A percentile compares a stretch with the other conserved stretches of the same genome.
Evolutionary conservation across 2,113 vertebrate genomes (phyloP).

Genomic region (Embiotoca jacksoni): DNA sequence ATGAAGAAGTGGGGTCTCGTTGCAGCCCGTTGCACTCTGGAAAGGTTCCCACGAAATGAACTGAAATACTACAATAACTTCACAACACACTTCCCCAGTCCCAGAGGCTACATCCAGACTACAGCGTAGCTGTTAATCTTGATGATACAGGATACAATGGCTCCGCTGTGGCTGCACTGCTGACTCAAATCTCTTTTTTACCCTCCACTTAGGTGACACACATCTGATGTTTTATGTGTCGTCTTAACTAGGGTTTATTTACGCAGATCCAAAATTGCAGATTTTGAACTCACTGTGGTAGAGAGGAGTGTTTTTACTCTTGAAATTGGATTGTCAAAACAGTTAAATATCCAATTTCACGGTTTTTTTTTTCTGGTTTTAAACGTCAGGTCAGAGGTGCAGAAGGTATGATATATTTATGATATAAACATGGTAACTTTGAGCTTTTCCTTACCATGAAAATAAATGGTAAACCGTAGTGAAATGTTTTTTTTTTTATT

Average conservation of each 20-base stretch:
- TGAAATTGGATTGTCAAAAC: neutral
- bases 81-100: slow-evolving; percentile 44
- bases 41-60: slow-evolving; percentile 58
- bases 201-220: slow-evolving; percentile 48
- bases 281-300: slow-evolving; percentile 31
- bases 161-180: slow-evolving; percentile 61
- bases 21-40: slow-evolving; percentile 18
- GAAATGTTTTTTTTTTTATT: neutral
- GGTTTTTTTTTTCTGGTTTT: neutral
- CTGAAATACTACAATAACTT: slow-evolving; percentile 64
- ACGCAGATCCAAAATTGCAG: neutral
- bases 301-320: neutral
- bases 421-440: slow-evolving; percentile 29
- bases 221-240: slow-evolving; percentile 51
- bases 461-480: slow-evolving; percentile 49
- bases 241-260: slow-evolving; percentile 53
- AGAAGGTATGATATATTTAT: neutral
- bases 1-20: slow-evolving; percentile 59
- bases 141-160: slow-evolving; percentile 56
- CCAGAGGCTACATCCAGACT: slow-evolving; percentile 62
- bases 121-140: slow-evolving; percentile 71
- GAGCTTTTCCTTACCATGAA: slow-evolving; percentile 21
- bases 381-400: neutral
- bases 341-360: slow-evolving; percentile 1
- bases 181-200: slow-evolving; percentile 44